Conservation (phyloP, 2,797 vertebrate genomes). For the Peromyscus melanophrys region DNA sequence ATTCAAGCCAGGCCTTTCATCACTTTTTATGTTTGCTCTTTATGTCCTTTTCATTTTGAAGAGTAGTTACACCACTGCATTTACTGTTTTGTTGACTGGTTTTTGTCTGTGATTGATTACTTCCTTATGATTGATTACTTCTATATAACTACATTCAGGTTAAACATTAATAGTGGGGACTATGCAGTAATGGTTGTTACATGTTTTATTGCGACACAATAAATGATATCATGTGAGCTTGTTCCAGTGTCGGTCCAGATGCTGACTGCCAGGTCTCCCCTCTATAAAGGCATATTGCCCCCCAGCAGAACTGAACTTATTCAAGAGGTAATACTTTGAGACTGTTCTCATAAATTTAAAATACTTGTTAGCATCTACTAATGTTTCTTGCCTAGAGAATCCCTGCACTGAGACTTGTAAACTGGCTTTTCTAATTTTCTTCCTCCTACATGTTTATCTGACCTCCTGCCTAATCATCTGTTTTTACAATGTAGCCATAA, state of each 20-base stretch:
- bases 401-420: background rate
- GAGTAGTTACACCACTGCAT: background rate
- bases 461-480: background rate
- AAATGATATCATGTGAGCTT: background rate
- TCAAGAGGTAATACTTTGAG: background rate
- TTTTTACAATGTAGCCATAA: background rate
- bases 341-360: background rate
- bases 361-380: background rate
- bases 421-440: slow-evolving; percentile 51
- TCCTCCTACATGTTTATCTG: slow-evolving; percentile 24
- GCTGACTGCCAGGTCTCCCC: background rate
- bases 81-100: background rate
- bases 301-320: slow-evolving; percentile 25
- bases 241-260: background rate
- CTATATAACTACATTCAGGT: background rate
- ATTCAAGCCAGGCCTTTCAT: background rate
- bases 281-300: slow-evolving; percentile 11
- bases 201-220: background rate
- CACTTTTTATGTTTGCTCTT: slow-evolving; percentile 15
- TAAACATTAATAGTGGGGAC: background rate
- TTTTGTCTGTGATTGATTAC: background rate
- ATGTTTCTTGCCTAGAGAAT: slow-evolving; percentile 40
- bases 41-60: slow-evolving; percentile 13
- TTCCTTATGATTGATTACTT: background rate
- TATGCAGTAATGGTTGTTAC: background rate